These are phyloP conservation scores for Phenacoccus solenopsis DNA, from an alignment of 1,140 invertebrate genomes.

Conservation along the genomic window DNA sequence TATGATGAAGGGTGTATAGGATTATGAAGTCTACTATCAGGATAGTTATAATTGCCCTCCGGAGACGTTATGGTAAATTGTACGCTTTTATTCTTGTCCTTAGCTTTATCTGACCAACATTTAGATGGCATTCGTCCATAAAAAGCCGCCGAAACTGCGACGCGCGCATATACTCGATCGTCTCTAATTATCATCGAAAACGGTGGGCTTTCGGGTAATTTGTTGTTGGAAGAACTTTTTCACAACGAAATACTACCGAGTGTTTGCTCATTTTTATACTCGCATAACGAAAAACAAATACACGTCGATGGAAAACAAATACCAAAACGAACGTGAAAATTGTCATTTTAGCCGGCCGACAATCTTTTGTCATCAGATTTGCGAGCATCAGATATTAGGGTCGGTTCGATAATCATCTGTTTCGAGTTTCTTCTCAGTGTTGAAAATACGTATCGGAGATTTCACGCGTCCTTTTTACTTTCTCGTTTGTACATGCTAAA, in stretches of 20 bases:
- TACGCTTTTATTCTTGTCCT: neutral
- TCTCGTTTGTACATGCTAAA: too few species aligned
- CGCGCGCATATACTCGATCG: neutral
- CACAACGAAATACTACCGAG: neutral
- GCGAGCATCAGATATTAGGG: too few species aligned
- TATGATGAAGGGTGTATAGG: neutral
- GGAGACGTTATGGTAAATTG: neutral
- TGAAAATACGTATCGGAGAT: too few species aligned
- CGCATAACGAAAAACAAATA: neutral
- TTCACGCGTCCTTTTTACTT: too few species aligned
- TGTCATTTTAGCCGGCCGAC: too few species aligned
- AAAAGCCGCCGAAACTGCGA: neutral
- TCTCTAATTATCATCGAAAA: neutral
- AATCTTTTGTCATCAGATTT: too few species aligned
- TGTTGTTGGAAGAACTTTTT: neutral
- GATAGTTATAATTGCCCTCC: conserved; percentile 1
- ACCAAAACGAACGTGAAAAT: neutral
- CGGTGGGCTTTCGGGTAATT: neutral
- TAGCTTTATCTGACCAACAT: conserved; percentile 1
- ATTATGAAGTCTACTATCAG: conserved; percentile 2
- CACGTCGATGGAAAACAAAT: neutral
- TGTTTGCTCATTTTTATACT: neutral
- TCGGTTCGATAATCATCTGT: too few species aligned
- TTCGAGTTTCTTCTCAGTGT: too few species aligned
- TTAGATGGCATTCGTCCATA: neutral